Evolutionary conservation across 2,113 vertebrate species (phyloP).

Genomic region (Alexandromys fortis): DNA sequence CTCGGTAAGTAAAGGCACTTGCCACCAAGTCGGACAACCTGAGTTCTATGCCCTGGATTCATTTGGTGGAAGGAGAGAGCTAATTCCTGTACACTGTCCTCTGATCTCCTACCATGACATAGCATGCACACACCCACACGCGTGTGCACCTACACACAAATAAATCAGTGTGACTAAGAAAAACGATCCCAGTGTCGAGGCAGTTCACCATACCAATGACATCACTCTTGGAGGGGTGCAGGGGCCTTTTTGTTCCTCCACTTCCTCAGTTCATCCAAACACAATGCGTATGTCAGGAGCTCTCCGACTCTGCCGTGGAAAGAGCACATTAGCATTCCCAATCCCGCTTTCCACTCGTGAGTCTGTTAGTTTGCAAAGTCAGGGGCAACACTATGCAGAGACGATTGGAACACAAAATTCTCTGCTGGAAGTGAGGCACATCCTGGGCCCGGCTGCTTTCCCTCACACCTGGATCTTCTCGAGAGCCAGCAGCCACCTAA

Average conservation of each 20-base stretch:
- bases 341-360: neutral
- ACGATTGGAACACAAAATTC: constrained; percentile 6
- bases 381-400: neutral
- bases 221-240: neutral
- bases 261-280: neutral
- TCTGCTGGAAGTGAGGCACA: constrained; percentile 4
- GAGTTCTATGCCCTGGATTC: neutral
- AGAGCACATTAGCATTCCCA: constrained; percentile 31
- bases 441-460: neutral
- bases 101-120: neutral
- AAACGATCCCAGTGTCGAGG: neutral
- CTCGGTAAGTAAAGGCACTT: neutral
- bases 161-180: neutral
- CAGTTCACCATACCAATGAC: neutral
- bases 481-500: neutral
- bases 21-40: neutral
- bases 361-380: neutral
- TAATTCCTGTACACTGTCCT: neutral
- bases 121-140: neutral
- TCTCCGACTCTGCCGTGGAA: neutral
- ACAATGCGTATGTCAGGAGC: neutral
- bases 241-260: neutral
- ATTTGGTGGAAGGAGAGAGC: neutral
- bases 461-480: neutral
- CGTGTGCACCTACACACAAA: neutral